Conservation (phyloP, 2,888 invertebrate genomes). For the Parnassius mnemosyne region DNA sequence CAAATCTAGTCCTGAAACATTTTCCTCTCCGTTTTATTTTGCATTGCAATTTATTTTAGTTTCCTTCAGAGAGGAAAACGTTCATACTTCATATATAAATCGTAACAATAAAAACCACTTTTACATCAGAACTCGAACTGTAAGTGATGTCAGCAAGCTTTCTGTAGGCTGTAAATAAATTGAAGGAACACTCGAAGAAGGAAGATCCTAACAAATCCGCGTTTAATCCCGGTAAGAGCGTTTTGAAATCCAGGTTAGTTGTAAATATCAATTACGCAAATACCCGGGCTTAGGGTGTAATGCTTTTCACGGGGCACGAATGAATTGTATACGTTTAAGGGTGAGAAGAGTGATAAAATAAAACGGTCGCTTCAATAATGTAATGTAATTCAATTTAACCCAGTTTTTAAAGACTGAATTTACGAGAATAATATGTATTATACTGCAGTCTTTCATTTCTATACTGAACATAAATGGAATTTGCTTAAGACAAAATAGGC, state of each 20-base stretch:
- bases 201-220: slow-evolving; percentile 71
- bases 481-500: too few relatives aligned
- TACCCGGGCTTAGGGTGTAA: slow-evolving; percentile 62
- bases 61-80: too few relatives aligned
- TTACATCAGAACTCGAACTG: slow-evolving; percentile 28
- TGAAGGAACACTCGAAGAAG: slow-evolving; percentile 64
- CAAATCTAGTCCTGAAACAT: too few relatives aligned
- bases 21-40: too few relatives aligned
- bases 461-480: too few relatives aligned
- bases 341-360: slow-evolving; percentile 28
- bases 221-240: slow-evolving; percentile 68
- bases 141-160: slow-evolving; percentile 53
- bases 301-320: slow-evolving; percentile 43
- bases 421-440: too few relatives aligned
- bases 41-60: too few relatives aligned
- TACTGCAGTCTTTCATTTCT: too few relatives aligned
- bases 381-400: slow-evolving; percentile 15
- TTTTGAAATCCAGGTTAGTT: slow-evolving; percentile 74
- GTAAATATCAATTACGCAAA: slow-evolving; percentile 80
- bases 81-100: too few relatives aligned
- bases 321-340: slow-evolving; percentile 41
- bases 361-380: slow-evolving; percentile 13
- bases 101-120: too few relatives aligned
- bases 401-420: not conserved
- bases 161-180: slow-evolving; percentile 63